These are phyloP conservation scores for Gymnopithys bicolor DNA, from an alignment of 2,797 vertebrate genomes.

Conservation along the genomic window DNA sequence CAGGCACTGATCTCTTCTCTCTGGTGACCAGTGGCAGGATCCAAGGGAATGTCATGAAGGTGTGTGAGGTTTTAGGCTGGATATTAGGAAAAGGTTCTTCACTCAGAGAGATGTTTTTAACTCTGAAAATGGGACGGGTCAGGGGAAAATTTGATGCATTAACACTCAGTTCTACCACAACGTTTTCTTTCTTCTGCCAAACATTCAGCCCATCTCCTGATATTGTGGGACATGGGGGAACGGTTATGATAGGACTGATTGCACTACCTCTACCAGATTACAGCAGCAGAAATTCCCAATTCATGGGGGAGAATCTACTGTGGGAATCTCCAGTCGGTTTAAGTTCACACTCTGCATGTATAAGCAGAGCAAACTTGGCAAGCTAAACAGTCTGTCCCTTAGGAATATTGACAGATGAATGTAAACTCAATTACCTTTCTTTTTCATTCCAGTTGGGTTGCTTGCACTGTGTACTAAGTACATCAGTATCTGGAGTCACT, in stretches of 20 bases:
- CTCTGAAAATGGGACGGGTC: background rate
- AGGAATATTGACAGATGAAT: constrained; percentile 43
- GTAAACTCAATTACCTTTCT: constrained; percentile 33
- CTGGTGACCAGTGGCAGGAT: background rate
- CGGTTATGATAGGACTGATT: background rate
- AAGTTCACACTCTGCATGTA: background rate
- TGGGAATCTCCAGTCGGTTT: background rate
- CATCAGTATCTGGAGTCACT: constrained; percentile 43
- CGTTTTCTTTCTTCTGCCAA: background rate
- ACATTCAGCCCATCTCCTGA: background rate
- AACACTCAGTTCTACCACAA: background rate
- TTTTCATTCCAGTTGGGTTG: background rate
- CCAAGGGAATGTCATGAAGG: background rate
- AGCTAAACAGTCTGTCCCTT: background rate
- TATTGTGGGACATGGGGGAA: background rate
- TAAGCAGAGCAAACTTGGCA: constrained; percentile 39
- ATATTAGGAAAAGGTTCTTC: background rate
- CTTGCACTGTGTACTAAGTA: background rate
- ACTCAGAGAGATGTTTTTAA: background rate
- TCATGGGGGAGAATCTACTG: background rate
- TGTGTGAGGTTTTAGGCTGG: background rate
- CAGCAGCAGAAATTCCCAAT: background rate
- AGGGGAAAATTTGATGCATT: background rate
- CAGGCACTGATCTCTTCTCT: background rate
- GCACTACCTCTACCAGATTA: background rate